Evolutionary conservation across 1,140 invertebrate genomes (phyloP), one percentile per base, ranked within the genome.

Genomic region (Hylaeus volcanicus): DNA sequence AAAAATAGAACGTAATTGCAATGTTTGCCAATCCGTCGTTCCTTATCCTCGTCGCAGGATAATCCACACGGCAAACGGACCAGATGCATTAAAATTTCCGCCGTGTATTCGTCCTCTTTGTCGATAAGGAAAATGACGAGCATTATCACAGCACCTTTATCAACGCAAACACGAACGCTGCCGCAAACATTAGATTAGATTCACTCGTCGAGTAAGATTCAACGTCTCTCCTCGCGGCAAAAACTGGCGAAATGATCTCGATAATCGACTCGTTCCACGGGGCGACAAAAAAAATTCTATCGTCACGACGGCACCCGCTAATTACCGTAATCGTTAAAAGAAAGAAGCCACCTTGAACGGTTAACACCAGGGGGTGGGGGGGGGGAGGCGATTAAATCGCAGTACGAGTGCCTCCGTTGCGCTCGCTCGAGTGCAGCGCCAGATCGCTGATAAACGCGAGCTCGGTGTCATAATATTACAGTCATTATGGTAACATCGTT

Each of bases 401-500:
- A 58, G 68, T 41, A 61, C 69, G 68, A 74, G 79, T 76, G 64
- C 43, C 61, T 53, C 37, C 66, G 39, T 78, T 26, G 80, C 68
- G 63, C 83, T 74, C 74, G 74, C 77, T 77, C 63, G 82, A 64
- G 76, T 83, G 81, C 84, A 84, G 86, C 83, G 74, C 78, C 74
- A 87, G 86, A 86, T 87, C 85, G 26, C 63, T 73, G 85, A 84
- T 81, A 84, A 86, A 87, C 81, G 63, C 76, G 78, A 77, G 65
- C 70, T 64, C 80, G 84, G 73, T 75, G 78, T 84, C 84, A 86
- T 86, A 86, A 86, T 86, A 86, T 79, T 72, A 73, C 63, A 72
- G 83, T 79, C 85, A 86, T 86, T 86, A 86, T 79, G 84, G 85
- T 63, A 78, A 41, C 70, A 71, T 72, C 83, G 80, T 69, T 74